Base-by-base conservation (phyloP, 2,797 vertebrate genomes). In the Nyctibius grandis region DNA sequence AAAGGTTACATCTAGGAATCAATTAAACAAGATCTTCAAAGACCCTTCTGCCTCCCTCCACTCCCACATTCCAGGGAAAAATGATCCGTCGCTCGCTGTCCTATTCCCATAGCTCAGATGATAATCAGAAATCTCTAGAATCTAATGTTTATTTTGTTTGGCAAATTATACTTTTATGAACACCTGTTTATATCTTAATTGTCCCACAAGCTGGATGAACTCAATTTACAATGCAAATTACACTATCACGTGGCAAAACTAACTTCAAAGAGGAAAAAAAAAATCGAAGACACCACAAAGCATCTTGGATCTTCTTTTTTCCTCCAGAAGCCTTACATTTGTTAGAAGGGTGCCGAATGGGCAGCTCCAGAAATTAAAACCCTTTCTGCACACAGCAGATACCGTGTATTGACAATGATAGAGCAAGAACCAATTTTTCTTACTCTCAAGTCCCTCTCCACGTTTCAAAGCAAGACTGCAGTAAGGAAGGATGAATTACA, bases 101-200 rank as follows among this genome's bases (percentile, higher is more conserved):
- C 48, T 91, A 51, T 57, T 91, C 61, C 79, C 61, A 65, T 28
- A 44, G 53, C 79, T 76, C 65, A 89, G 56, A 79, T 34, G 26
- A 93, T 89, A 93, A 92, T 88, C 44, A 68, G 75, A 93, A 96
- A 92, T 85, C 82, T 67, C 64, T 65, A 88, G 38, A 91, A 72
- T 42, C 78, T 60, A 53, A 70, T 61, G 72, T 69, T 93, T 85
- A 53, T 61, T 85, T 91, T 91, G 29, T 89, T 89, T 88, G 76
- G 86, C 69, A 91, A 92, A 93, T 85, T 64, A 75, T 20, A 88
- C 26, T 76, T 91, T 75, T 95, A 87, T 65, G 88, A 96, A 60
- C 84, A 94, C 78, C 61, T 94, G 80, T 79, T 93, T 84, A 33
- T 69, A 69, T 60, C 51, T 76, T 74, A 88, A 84, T 74, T 85